Evolutionary conservation across 2,797 vertebrate genomes (phyloP).

Genomic region (Eospalax fontanierii): DNA sequence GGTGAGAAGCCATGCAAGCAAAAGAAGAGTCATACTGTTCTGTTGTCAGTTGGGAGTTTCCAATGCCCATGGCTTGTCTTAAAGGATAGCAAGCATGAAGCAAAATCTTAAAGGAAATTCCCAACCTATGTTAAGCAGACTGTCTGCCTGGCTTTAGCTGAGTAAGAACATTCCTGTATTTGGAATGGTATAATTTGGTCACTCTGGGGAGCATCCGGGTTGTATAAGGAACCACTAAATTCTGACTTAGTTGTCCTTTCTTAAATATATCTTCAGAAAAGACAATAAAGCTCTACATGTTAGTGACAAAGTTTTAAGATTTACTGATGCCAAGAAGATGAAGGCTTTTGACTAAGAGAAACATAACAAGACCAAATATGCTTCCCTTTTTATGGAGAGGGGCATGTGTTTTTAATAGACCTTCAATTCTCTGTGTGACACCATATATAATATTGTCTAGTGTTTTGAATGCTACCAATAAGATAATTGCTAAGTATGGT

Average conservation of each 20-base stretch:
- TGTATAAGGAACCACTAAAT: background rate
- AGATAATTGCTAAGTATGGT: slow-evolving; percentile 14
- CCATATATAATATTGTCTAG: background rate
- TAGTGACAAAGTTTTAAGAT: slow-evolving; percentile 16
- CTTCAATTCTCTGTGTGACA: slow-evolving; percentile 41
- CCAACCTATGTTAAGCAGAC: background rate
- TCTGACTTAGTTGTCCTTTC: background rate
- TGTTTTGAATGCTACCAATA: background rate
- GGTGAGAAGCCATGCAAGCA: slow-evolving; percentile 64
- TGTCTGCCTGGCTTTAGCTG: background rate
- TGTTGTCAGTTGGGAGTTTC: slow-evolving; percentile 69
- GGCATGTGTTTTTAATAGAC: slow-evolving; percentile 57
- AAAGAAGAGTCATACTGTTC: slow-evolving; percentile 75
- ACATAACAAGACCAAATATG: background rate
- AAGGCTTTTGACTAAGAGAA: slow-evolving; percentile 51
- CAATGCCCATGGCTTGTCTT: slow-evolving; percentile 69
- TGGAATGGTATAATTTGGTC: background rate
- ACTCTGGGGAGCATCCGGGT: background rate
- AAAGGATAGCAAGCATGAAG: slow-evolving; percentile 28
- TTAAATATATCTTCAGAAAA: slow-evolving; percentile 22
- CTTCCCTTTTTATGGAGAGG: slow-evolving; percentile 11
- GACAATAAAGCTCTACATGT: background rate
- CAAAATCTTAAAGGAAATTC: slow-evolving; percentile 74
- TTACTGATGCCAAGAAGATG: background rate
- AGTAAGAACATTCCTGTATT: background rate